Evolutionary conservation across 2,888 invertebrate genomes (phyloP).

Genomic region (Nymphalis polychloros): DNA sequence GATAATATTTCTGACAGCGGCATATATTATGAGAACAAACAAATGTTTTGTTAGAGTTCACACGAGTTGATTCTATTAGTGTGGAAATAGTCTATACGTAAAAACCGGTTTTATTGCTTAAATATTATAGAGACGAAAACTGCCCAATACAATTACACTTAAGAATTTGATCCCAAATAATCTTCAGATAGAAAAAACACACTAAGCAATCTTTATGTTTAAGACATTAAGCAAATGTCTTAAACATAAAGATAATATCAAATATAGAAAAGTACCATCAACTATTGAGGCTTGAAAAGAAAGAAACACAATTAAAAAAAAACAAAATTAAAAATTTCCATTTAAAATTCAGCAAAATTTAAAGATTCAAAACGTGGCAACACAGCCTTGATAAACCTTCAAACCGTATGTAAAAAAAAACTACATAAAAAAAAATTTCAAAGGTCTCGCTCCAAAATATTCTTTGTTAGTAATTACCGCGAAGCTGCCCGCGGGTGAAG

Average conservation of each 20-base stretch:
- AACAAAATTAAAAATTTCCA: neutral
- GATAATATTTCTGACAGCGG: no score
- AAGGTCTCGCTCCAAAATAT: slow-evolving; percentile 1
- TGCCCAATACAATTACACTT: no score
- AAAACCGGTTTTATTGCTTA: no score
- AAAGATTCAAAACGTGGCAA: slow-evolving; percentile 1
- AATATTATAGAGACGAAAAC: no score
- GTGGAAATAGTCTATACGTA: no score
- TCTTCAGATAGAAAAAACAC: no score
- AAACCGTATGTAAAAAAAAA: neutral
- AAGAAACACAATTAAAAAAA: neutral
- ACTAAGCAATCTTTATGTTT: no score
- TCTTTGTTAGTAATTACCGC: slow-evolving; percentile 12
- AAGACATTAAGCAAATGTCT: no score
- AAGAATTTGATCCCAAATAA: no score
- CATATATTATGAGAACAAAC: no score
- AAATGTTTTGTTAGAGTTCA: no score
- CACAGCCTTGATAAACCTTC: slow-evolving; percentile 8
- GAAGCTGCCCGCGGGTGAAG: slow-evolving; percentile 7
- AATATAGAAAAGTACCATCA: neutral
- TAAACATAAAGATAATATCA: neutral
- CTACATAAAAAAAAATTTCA: neutral
- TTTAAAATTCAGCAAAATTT: neutral
- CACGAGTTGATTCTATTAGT: no score
- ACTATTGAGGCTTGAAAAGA: neutral